Conservation (phyloP, 2,888 invertebrate species). For the Tubulanus polymorphus region DNA sequence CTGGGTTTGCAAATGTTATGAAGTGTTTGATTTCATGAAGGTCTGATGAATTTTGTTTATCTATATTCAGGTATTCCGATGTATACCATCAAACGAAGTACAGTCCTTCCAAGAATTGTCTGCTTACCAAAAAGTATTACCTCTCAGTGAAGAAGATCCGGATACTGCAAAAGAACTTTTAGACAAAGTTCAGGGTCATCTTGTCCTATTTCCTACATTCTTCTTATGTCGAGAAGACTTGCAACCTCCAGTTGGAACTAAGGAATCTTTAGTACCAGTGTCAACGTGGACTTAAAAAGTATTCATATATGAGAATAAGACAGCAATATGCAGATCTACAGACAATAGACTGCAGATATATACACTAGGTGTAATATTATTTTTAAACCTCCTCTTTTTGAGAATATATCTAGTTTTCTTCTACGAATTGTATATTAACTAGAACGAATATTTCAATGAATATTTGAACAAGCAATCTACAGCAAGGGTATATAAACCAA, state of each 20-base stretch:
- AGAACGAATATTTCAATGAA: too few relatives aligned
- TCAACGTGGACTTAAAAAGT: slow-evolving; percentile 76
- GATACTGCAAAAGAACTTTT: slow-evolving; percentile 64
- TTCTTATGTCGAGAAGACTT: slow-evolving; percentile 84
- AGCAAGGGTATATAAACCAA: too few relatives aligned
- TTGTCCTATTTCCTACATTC: slow-evolving; percentile 83
- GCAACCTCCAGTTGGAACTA: slow-evolving; percentile 75
- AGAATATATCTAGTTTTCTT: too few relatives aligned
- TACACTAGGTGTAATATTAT: too few relatives aligned
- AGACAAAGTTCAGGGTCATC: slow-evolving; percentile 73
- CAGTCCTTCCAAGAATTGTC: slow-evolving; percentile 73
- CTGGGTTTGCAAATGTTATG: too few relatives aligned
- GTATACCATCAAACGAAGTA: slow-evolving; percentile 81
- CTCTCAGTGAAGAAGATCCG: slow-evolving; percentile 71
- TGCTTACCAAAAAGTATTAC: slow-evolving; percentile 69
- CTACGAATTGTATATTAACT: too few relatives aligned
- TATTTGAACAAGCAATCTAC: too few relatives aligned
- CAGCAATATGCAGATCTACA: background rate
- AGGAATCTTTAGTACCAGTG: slow-evolving; percentile 89
- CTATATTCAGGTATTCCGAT: slow-evolving; percentile 70
- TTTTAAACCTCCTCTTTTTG: too few relatives aligned
- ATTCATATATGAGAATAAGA: background rate
- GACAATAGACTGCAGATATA: too few relatives aligned
- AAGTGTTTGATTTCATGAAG: too few relatives aligned
- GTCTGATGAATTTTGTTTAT: slow-evolving; percentile 5